Evolutionary conservation across 92 coral and sea anemone genomes (phyloP).

Genomic region (Paragorgia papillata): DNA sequence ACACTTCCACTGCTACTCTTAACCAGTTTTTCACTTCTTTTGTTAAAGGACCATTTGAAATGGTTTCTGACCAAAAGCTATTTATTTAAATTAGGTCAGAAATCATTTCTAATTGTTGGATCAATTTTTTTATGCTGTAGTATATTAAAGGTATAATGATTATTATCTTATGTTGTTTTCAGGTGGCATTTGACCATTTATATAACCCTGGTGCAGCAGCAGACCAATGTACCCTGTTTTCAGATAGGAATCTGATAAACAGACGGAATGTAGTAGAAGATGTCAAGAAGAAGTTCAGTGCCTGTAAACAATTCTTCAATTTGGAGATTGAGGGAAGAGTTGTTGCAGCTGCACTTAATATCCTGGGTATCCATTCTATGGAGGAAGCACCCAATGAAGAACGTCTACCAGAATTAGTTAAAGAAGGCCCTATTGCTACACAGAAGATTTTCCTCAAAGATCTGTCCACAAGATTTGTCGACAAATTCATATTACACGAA

Average conservation of each 20-base stretch:
- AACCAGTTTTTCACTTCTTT: too few relatives aligned
- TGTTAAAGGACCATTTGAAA: too few relatives aligned
- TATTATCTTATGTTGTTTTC: neutral
- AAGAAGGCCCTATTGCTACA: too few relatives aligned
- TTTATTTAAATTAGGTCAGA: too few relatives aligned
- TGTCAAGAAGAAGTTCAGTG: slow-evolving; percentile 65
- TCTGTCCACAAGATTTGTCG: slow-evolving; percentile 1
- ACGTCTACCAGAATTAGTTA: slow-evolving; percentile 9
- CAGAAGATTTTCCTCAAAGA: slow-evolving; percentile 49
- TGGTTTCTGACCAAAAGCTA: too few relatives aligned
- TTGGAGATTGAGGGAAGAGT: slow-evolving; percentile 66
- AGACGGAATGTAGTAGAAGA: slow-evolving; percentile 71
- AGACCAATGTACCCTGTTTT: slow-evolving; percentile 75
- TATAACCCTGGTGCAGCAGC: slow-evolving; percentile 63
- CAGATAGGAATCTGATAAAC: slow-evolving; percentile 70
- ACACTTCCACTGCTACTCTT: too few relatives aligned
- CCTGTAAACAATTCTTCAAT: slow-evolving; percentile 71
- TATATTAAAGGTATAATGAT: too few relatives aligned
- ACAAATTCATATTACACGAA: slow-evolving; percentile 23
- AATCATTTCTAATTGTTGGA: too few relatives aligned
- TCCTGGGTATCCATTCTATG: slow-evolving; percentile 55
- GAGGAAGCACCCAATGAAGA: slow-evolving; percentile 50
- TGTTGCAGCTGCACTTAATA: slow-evolving; percentile 68
- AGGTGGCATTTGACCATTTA: slow-evolving; percentile 63
- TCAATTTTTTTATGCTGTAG: too few relatives aligned